These are phyloP conservation scores for Homarus gammarus DNA, from an alignment of 2,888 invertebrate genomes.

Conservation along the genomic window DNA sequence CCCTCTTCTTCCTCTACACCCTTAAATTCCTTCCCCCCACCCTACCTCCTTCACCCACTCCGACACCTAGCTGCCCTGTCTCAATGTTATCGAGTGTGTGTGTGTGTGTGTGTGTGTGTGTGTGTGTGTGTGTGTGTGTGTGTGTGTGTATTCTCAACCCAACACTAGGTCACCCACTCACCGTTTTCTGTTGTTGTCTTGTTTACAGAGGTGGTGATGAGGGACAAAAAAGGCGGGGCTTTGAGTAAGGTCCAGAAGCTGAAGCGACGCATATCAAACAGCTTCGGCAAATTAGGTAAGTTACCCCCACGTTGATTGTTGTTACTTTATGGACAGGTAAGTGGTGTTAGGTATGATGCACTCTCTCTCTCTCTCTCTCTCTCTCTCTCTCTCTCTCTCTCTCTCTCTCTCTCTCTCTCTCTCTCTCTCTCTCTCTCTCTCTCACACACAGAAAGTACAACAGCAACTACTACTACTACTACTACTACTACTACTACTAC, in stretches of 20 bases:
- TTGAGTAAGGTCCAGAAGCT: constrained; percentile 95
- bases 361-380: no score
- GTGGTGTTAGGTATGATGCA: neutral
- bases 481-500: neutral
- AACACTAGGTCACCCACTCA: neutral
- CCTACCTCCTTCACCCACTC: neutral
- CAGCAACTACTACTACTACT: neutral
- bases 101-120: neutral
- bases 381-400: no score
- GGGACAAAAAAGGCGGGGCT: constrained; percentile 84
- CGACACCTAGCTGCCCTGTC: neutral
- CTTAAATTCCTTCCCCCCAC: no score
- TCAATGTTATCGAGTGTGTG: neutral
- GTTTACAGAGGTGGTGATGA: constrained; percentile 72
- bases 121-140: neutral
- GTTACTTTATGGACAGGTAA: neutral
- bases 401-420: no score
- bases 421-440: no score
- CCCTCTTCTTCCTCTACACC: no score
- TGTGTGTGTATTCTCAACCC: neutral
- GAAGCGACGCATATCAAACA: constrained; percentile 95
- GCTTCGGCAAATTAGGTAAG: constrained; percentile 98
- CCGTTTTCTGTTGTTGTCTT: no score
- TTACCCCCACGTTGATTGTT: constrained; percentile 79
- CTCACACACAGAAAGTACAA: no score